Evolutionary conservation across 1,140 invertebrate genomes (phyloP), one percentile per base, ranked within the genome.

Genomic region (Drosophila teissieri): DNA sequence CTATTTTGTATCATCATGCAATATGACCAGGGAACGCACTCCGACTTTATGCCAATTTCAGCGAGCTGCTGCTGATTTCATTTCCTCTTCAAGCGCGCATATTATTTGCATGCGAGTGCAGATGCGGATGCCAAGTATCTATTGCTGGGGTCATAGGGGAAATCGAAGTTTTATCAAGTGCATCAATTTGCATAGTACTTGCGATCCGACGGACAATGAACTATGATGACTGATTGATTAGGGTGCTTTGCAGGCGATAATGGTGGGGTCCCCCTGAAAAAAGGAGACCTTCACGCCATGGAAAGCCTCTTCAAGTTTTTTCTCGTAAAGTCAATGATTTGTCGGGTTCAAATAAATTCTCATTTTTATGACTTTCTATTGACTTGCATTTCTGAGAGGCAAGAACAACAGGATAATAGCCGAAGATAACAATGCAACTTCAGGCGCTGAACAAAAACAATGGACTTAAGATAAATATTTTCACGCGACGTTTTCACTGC

Each of bases 401-500:
- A 61, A 34, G 17, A 14, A 62, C 8, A 58, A 19, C 52, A 58
- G 45, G 40, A 68, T 56, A 64, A 64, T 46, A 48, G 31, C 15
- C 39, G n/a, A 19, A 40, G 46, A 68, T 53, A 52, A 53, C 63
- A 78, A 60, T 63, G 49, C 68, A 49, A 76, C 45, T 36, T 58
- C 40, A 17, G 58, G 44, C 39, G 65, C 72, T 65, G 74, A 37
- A 67, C 78, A 82, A 82, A 82, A 76, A 79, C 75, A 88, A 86
- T 65, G 60, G 60, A 79, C 69, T 69, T 62, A 67, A 88, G 79
- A 86, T 83, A 86, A 88, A 88, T 86, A 88, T 88, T 88, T 88
- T 86, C 75, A 88, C 83, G 83, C 83, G 83, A 83, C 83, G 68
- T 79, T 86, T 69, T 83, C 83, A 79, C 61, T 83, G 84, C 83